These are phyloP conservation scores for Rutpela maculata DNA, from an alignment of 2,888 invertebrate genomes.

Conservation along the genomic window DNA sequence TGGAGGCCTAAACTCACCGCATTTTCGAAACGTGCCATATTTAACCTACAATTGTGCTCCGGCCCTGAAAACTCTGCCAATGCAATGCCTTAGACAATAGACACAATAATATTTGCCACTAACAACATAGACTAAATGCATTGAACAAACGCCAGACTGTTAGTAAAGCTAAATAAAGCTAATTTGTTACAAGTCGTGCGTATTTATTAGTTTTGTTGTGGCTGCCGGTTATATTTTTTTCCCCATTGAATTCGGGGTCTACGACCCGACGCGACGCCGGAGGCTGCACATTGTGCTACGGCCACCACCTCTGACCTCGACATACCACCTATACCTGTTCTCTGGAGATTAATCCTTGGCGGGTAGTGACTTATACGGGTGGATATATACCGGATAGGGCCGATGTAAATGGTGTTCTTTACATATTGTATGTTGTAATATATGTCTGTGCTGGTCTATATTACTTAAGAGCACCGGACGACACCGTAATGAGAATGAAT, in stretches of 20 bases:
- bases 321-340: constrained; percentile 72
- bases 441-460: no score
- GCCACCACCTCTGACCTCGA: constrained; percentile 73
- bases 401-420: background rate
- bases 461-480: no score
- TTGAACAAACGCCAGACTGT: constrained; percentile 18
- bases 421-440: background rate
- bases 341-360: constrained; percentile 58
- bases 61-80: background rate
- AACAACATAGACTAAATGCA: constrained; percentile 22
- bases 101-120: constrained; percentile 35
- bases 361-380: constrained; percentile 57
- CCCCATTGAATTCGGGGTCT: constrained; percentile 65
- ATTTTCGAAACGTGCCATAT: no score
- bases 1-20: no score
- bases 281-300: constrained; percentile 71
- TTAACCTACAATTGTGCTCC: no score
- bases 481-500: no score
- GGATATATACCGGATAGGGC: background rate
- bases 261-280: constrained; percentile 69
- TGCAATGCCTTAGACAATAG: constrained; percentile 14
- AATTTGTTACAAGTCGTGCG: constrained; percentile 38
- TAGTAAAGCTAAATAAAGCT: constrained; percentile 27
- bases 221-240: constrained; percentile 57
- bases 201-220: constrained; percentile 47